Conservation (phyloP, 2,888 invertebrate species). For the Zeuzera pyrina region DNA sequence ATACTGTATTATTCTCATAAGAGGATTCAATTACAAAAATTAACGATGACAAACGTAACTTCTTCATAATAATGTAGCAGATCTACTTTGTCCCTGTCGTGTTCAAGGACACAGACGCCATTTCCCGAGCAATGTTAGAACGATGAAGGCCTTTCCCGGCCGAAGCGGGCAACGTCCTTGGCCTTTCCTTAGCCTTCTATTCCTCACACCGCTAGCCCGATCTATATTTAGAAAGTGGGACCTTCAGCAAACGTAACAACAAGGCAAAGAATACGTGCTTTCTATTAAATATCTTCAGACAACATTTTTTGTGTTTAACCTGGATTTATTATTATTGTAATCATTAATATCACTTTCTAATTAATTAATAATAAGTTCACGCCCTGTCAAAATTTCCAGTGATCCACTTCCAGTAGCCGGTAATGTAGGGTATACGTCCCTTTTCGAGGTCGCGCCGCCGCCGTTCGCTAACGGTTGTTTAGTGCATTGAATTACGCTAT, state of each 20-base stretch:
- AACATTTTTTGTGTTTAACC: no score
- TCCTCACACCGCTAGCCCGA: constrained; percentile 17
- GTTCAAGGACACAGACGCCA: constrained; percentile 32
- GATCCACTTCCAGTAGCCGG: constrained; percentile 39
- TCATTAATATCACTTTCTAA: neutral
- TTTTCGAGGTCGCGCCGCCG: constrained; percentile 44
- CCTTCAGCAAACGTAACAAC: no score
- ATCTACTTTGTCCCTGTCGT: no score
- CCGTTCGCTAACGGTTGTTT: constrained; percentile 44
- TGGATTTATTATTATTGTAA: no score
- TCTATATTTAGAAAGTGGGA: constrained; percentile 24
- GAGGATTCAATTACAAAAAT: no score
- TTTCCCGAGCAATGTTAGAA: constrained; percentile 35
- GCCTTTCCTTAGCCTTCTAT: constrained; percentile 28
- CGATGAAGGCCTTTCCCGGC: constrained; percentile 35
- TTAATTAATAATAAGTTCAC: no score
- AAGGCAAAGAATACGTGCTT: no score
- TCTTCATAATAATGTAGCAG: no score
- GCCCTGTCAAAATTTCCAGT: no score
- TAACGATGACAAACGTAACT: no score
- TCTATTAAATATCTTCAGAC: no score
- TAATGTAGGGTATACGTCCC: constrained; percentile 34
- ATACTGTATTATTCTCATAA: no score
- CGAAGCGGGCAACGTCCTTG: constrained; percentile 36
- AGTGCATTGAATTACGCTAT: constrained; percentile 30